phyloP scores from a whole-genome alignment of 2,797 vertebrate genomes.

The Crenuchus spilurus region DNA sequence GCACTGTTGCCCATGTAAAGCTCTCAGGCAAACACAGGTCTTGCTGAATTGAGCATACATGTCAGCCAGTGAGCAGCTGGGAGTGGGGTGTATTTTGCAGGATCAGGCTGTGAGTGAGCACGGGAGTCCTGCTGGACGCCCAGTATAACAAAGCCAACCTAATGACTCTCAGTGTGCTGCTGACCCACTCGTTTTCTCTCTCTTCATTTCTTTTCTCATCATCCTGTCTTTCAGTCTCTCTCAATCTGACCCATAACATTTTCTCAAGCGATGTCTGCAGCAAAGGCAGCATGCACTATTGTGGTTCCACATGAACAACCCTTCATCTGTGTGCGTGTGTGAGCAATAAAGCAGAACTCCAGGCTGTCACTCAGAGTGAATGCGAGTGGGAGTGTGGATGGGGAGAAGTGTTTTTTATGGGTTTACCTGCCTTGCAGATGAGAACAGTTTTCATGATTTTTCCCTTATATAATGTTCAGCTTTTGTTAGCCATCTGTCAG shows the following conservation, averaged over 20 bases:
- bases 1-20: conserved; percentile 2
- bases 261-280: conserved; percentile 8
- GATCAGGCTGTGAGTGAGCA: not conserved
- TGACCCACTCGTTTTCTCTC: not conserved
- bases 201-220: not conserved
- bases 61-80: conserved; percentile 34
- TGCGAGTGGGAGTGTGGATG: conserved; percentile 27
- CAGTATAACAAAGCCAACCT: not conserved
- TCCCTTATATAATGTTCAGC: not conserved
- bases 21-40: not conserved
- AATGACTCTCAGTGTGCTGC: not conserved
- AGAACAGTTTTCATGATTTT: not conserved
- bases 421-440: conserved; percentile 7
- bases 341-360: conserved; percentile 22
- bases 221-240: conserved; percentile 3
- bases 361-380: conserved; percentile 1
- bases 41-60: conserved; percentile 4
- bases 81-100: conserved; percentile 21
- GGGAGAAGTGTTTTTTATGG: conserved; percentile 12
- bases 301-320: conserved; percentile 36
- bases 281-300: conserved; percentile 23
- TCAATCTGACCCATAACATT: not conserved
- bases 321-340: conserved; percentile 19
- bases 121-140: not conserved
- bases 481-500: not conserved